Evolutionary conservation across 2,888 invertebrate genomes (phyloP).

Genomic region (Exocentrus adspersus): DNA sequence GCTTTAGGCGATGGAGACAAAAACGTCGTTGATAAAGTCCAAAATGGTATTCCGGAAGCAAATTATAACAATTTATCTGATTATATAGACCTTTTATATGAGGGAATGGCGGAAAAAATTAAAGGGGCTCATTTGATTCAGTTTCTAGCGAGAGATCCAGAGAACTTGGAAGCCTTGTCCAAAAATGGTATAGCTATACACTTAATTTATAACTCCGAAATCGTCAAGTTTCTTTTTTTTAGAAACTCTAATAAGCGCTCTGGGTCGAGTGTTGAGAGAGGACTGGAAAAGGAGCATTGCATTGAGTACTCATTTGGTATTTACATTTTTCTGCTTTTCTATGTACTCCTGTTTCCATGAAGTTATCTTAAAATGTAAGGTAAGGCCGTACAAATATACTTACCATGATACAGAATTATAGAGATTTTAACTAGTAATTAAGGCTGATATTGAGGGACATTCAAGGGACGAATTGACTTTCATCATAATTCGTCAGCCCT

Average conservation of each 20-base stretch:
- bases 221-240: too few species aligned
- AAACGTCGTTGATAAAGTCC: conserved; percentile 39
- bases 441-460: too few species aligned
- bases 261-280: conserved; percentile 94
- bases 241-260: conserved; percentile 94
- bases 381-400: too few species aligned
- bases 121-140: conserved; percentile 91
- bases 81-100: conserved; percentile 96
- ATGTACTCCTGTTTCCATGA: conserved; percentile 95
- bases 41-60: conserved; percentile 66
- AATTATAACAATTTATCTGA: conserved; percentile 88
- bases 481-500: too few species aligned
- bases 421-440: too few species aligned
- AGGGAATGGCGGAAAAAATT: conserved; percentile 92
- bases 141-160: conserved; percentile 91
- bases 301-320: conserved; percentile 94
- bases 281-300: conserved; percentile 98
- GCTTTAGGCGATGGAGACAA: conserved; percentile 42
- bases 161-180: conserved; percentile 92
- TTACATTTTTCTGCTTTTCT: conserved; percentile 97
- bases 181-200: conserved; percentile 81
- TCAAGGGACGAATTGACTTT: too few species aligned
- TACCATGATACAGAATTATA: too few species aligned
- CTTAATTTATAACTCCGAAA: too few species aligned
- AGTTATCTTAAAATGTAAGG: conserved; percentile 94